A percentile compares a stretch with the other conserved stretches of the same genome.
These are phyloP conservation scores for Amblyornis subalaris DNA, from an alignment of 2,113 vertebrate genomes.

Conservation along the genomic window DNA sequence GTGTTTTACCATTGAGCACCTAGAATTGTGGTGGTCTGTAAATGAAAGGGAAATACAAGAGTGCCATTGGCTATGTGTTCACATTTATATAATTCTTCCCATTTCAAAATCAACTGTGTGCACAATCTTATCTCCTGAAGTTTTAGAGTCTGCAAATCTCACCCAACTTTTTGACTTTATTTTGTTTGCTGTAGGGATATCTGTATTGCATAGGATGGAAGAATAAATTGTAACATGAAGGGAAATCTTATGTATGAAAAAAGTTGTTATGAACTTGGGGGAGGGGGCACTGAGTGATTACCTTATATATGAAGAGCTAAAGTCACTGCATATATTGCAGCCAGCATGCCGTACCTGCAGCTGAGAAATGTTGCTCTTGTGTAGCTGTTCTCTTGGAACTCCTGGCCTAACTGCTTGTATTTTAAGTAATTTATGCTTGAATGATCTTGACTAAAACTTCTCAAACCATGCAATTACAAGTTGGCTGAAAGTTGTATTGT, in stretches of 20 bases:
- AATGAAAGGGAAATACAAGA: not conserved
- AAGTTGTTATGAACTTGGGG: not conserved
- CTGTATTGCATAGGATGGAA: not conserved
- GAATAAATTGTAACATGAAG: not conserved
- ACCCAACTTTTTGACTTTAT: not conserved
- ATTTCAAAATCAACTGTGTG: not conserved
- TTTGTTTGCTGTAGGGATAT: not conserved
- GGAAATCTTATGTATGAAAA: not conserved
- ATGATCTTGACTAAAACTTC: not conserved
- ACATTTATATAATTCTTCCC: not conserved
- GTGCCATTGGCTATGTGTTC: not conserved
- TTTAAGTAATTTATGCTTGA: not conserved
- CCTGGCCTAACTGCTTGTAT: not conserved
- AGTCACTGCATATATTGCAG: not conserved
- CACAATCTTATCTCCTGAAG: not conserved
- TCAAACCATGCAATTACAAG: not conserved
- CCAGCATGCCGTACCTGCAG: not conserved
- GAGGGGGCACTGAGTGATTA: not conserved
- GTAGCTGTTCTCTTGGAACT: not conserved
- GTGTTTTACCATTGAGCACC: not conserved
- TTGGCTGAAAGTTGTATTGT: not conserved
- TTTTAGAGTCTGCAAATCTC: not conserved
- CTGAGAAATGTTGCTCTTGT: not conserved
- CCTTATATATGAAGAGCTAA: not conserved
- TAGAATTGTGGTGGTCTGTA: not conserved